A percentile compares a stretch with the other conserved stretches of the same genome.
Evolutionary conservation across 2,113 vertebrate species (phyloP).

Genomic region (Urocitellus parryii): DNA sequence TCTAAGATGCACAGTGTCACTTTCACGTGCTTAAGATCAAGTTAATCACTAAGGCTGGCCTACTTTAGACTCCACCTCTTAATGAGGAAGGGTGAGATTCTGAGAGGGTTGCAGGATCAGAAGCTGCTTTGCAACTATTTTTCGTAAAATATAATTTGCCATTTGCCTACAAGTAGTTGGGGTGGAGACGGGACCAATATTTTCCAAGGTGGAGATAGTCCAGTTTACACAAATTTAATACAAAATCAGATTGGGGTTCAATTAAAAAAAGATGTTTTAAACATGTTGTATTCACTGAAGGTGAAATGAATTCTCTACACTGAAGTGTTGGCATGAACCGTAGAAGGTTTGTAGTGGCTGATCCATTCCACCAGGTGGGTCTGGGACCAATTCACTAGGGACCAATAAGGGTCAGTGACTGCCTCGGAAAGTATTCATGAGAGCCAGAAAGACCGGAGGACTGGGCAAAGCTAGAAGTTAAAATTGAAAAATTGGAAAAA

Average conservation of each 20-base stretch:
- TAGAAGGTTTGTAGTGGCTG: neutral
- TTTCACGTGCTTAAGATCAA: neutral
- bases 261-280: neutral
- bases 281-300: neutral
- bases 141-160: neutral
- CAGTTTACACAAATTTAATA: neutral
- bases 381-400: neutral
- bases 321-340: neutral
- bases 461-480: neutral
- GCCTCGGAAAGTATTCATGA: neutral
- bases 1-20: neutral
- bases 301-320: neutral
- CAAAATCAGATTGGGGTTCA: neutral
- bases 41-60: neutral
- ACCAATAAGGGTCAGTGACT: neutral
- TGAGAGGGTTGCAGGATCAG: neutral
- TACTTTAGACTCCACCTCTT: neutral
- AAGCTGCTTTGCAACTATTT: neutral
- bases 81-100: neutral
- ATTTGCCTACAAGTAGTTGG: neutral
- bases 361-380: neutral
- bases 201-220: neutral
- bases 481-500: neutral
- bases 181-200: neutral
- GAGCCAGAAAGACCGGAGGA: neutral